Conservation (phyloP, 1,140 invertebrate species). For the Zaprionus camerounensis region DNA sequence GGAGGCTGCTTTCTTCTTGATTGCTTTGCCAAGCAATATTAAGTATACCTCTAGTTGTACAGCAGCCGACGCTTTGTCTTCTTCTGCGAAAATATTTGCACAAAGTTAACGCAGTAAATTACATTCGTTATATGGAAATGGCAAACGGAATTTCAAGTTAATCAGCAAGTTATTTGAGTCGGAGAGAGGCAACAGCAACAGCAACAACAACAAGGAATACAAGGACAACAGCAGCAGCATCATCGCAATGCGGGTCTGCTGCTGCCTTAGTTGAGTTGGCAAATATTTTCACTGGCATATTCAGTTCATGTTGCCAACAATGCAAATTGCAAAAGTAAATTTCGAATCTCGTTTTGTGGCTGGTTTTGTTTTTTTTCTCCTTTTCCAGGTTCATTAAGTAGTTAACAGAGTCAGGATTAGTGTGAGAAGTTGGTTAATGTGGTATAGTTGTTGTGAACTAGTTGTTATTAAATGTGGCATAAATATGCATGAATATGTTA, state of each 20-base stretch:
- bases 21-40: conserved; percentile 48
- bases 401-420: neutral
- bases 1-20: conserved; percentile 14
- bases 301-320: conserved; percentile 18
- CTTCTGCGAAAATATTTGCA: conserved; percentile 42
- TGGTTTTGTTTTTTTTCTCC: neutral
- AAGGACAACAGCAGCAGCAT: neutral
- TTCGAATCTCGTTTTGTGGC: neutral
- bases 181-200: conserved; percentile 7
- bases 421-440: neutral
- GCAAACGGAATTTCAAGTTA: conserved; percentile 50
- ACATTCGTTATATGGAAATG: conserved; percentile 48
- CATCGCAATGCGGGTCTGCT: conserved; percentile 23
- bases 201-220: neutral
- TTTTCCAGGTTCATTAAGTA: neutral
- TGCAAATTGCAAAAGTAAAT: conserved; percentile 14
- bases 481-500: too few species aligned
- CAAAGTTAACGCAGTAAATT: conserved; percentile 51
- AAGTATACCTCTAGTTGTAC: conserved; percentile 43
- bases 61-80: conserved; percentile 1
- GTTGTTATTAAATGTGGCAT: too few species aligned
- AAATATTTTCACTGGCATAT: conserved; percentile 38
- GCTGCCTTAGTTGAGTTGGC: conserved; percentile 1
- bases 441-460: too few species aligned
- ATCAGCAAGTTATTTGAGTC: conserved; percentile 46